Evolutionary conservation across 2,797 vertebrate genomes (phyloP), one percentile per base, ranked within the genome.

Genomic region (Agapornis canus): DNA sequence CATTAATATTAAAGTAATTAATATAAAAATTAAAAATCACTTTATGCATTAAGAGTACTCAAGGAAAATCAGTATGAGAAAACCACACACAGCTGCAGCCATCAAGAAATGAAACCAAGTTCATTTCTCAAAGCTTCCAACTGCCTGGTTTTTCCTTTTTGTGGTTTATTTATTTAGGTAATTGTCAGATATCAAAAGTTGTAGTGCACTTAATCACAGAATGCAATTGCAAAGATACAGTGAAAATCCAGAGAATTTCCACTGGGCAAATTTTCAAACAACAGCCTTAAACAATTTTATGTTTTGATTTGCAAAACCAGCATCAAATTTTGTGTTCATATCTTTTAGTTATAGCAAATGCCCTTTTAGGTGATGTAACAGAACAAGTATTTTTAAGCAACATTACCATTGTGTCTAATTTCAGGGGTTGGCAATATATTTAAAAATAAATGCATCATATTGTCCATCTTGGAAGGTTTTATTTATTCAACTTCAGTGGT

Each of bases 21-120:
- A 11, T 25, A n/a, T 23, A 3, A 63, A 72, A 70, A 81, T 6
- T 66, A n/a, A 47, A 49, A 51, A 6, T 51, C 0, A 2, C 0
- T 18, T 77, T 65, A 3, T 79, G 3, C 11, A 54, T 43, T 80
- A 45, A 51, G 37, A 57, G 4, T 39, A 18, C 8, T 32, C 27
- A 57, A 71, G 31, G 18, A 81, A 84, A 39, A 31, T 27, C 68
- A 77, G 26, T 35, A 37, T 18, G 22, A 37, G 56, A 26, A 85
- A 75, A 57, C 11, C 1, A 1, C 77, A 1, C 77, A 49, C 4
- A 78, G 6, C 20, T 65, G n/a, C 19, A 71, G 37, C 29, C 73
- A 19, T 73, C 14, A 68, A 32, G 20, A 87, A 82, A 32, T 66
- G 6, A 94, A 94, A 77, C 5, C 11, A 76, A 89, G 27, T 9